Evolutionary conservation across 2,113 vertebrate genomes (phyloP).

Genomic region (Leptocoma aspasia): DNA sequence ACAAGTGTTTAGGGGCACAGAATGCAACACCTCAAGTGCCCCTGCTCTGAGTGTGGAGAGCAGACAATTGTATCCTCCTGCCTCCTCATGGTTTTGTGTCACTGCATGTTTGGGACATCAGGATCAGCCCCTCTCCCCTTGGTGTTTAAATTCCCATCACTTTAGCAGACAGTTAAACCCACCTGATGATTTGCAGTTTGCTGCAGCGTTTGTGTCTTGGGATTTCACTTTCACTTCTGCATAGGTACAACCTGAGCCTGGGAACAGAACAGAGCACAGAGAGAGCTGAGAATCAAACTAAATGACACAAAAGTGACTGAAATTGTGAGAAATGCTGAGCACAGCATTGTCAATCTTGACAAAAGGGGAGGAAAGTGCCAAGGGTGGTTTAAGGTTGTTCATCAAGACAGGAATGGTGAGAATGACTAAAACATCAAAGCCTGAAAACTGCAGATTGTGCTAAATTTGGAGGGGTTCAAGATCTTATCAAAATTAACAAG

Average conservation of each 20-base stretch:
- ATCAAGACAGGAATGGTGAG: background rate
- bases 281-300: background rate
- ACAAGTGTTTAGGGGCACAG: background rate
- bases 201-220: background rate
- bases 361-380: background rate
- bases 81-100: background rate
- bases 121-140: background rate
- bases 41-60: background rate
- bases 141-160: background rate
- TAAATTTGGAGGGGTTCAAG: background rate
- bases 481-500: background rate
- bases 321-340: background rate
- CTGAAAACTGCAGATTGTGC: background rate
- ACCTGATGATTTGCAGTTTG: background rate
- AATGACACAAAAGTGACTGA: background rate
- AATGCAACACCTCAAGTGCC: background rate
- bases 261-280: background rate
- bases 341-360: background rate
- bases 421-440: background rate
- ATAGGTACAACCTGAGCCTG: background rate
- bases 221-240: slow-evolving; percentile 4
- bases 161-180: background rate
- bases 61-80: background rate
- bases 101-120: background rate
- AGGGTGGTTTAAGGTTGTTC: background rate